These are phyloP conservation scores for Muraenolepis orangiensis DNA, from an alignment of 2,797 vertebrate genomes.

Conservation along the genomic window DNA sequence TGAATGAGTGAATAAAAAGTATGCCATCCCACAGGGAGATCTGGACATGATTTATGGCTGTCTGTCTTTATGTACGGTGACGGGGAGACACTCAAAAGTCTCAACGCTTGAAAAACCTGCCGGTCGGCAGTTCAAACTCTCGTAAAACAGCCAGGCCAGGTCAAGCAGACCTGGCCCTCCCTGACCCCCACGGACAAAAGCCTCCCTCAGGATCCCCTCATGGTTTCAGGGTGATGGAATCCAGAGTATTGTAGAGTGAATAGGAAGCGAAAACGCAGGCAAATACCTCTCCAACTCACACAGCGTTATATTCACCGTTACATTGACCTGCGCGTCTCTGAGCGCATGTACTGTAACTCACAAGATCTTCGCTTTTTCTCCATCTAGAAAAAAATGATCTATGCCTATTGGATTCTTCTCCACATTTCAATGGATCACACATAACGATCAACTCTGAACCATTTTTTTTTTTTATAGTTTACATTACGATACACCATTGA, in stretches of 20 bases:
- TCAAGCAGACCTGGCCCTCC: conserved; percentile 59
- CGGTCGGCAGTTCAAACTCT: conserved; percentile 29
- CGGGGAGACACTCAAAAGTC: conserved; percentile 38
- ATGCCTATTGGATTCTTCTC: not conserved
- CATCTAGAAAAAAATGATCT: not conserved
- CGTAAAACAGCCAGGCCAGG: conserved; percentile 48
- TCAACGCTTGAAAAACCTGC: conserved; percentile 40
- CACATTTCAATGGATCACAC: not conserved
- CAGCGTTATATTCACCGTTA: not conserved
- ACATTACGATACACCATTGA: conserved; percentile 35
- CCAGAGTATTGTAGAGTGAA: not conserved
- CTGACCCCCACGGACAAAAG: conserved; percentile 53
- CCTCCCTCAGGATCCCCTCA: conserved; percentile 44
- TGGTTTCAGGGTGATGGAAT: not conserved
- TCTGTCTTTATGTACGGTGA: conserved; percentile 40
- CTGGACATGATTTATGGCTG: conserved; percentile 33
- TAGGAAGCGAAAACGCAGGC: not conserved
- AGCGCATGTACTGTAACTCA: not conserved
- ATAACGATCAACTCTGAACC: too few species aligned
- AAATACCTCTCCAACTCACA: not conserved
- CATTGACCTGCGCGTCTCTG: not conserved
- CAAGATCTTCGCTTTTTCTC: not conserved
- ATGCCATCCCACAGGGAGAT: conserved; percentile 4
- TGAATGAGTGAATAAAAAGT: not conserved
- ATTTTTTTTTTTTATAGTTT: not conserved